Conservation (phyloP, 2,113 vertebrate genomes). For the Hydrochoerus hydrochaeris region DNA sequence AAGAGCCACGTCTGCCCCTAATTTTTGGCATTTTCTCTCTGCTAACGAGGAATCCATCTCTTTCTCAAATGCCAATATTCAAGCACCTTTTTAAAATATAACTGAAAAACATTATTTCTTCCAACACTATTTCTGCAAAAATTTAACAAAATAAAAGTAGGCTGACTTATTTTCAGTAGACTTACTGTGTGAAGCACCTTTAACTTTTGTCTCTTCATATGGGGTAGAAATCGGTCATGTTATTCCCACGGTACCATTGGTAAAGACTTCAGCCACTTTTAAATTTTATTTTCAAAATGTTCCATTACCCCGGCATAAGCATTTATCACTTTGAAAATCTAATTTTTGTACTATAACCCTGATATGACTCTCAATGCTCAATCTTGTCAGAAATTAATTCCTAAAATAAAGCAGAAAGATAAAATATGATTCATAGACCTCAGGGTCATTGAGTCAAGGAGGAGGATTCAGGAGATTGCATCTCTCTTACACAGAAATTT, state of each 20-base stretch:
- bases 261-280: background rate
- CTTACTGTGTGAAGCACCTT: background rate
- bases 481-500: background rate
- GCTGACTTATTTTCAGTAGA: background rate
- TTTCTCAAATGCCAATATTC: slow-evolving; percentile 31
- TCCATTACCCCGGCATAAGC: background rate
- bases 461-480: background rate
- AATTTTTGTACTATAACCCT: background rate
- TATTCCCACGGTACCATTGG: background rate
- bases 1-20: background rate
- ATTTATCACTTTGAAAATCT: slow-evolving; percentile 41
- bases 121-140: background rate
- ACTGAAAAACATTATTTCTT: slow-evolving; percentile 34
- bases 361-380: background rate
- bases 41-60: background rate
- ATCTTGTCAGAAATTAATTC: slow-evolving; percentile 24
- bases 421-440: background rate
- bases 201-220: slow-evolving; percentile 10
- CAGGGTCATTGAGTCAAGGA: background rate
- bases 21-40: slow-evolving; percentile 39
- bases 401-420: slow-evolving; percentile 10
- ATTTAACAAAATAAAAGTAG: slow-evolving; percentile 19
- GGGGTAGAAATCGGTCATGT: background rate
- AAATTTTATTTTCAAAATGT: background rate
- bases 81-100: slow-evolving; percentile 34